Base-by-base conservation (phyloP, 2,113 vertebrate genomes). In the Macquaria australasica region DNA sequence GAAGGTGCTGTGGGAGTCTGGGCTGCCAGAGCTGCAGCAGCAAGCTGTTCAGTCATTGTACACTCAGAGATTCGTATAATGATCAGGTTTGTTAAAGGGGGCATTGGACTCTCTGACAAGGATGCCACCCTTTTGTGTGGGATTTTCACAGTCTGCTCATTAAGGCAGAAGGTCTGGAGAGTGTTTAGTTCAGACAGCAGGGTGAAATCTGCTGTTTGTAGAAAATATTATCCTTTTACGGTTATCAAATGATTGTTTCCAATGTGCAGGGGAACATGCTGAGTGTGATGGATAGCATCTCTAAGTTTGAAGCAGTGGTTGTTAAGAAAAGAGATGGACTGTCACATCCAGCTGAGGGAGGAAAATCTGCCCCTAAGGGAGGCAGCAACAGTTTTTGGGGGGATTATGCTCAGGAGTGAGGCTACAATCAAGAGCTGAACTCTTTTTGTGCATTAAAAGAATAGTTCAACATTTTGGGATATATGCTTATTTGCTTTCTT, bases 101-200 rank as follows among this genome's bases (percentile, higher is more conserved):
- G n/a, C 60, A 53, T 18, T 67, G 69, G 51, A 70, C 72, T 82
- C 56, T 66, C 41, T 59, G 50, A 79, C 53, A 63, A 70, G 73
- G 20, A 83, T 25, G 23, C 21, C 64, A 62, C 62, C 39, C 23
- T 25, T 75, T 50, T 81, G 50, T 75, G 63, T 50, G 80, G 82
- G 76, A 80, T 74, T 70, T 83, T 34, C 53, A 79, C 31, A 62
- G 43, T 59, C 34, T 45, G 43, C 51, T 84, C 67, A 74, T 83
- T 85, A 83, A 20, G 39, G 25, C n/a, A 64, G 45, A 67, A 16
- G 1, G 60, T 53, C 81, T 87, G 77, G 43, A 77, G 58, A 53
- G 55, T 28, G 64, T 85, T 81, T 3, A 11, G 34, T 73, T 74
- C 18, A 56, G 20, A 67, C 21, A 56, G 63, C 2, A 37, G 34